Conservation (phyloP, 2,888 invertebrate species). For the Troides aeacus region DNA sequence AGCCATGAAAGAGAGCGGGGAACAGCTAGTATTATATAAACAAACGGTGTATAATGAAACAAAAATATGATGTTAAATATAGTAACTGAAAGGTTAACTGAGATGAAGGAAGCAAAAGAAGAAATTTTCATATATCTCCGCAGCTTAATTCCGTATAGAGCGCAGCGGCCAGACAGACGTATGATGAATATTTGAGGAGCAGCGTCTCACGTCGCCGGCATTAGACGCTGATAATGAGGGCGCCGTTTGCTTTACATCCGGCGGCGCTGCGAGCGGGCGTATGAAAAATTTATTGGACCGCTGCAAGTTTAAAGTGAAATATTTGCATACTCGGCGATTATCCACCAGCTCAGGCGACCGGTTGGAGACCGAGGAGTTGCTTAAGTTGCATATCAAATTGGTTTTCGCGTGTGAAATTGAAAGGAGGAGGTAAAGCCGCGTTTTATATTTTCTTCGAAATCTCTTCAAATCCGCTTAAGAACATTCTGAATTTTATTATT, state of each 20-base stretch:
- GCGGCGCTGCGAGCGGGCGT: slow-evolving; percentile 26
- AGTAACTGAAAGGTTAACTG: no score
- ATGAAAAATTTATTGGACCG: slow-evolving; percentile 26
- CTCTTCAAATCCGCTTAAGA: no score
- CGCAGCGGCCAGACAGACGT: slow-evolving; percentile 17
- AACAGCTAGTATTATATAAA: no score
- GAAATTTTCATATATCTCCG: neutral
- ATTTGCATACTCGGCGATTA: slow-evolving; percentile 7
- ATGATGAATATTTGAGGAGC: slow-evolving; percentile 48
- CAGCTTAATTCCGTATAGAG: slow-evolving; percentile 5
- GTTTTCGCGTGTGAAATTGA: neutral
- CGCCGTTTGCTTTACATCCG: slow-evolving; percentile 63
- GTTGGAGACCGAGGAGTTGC: neutral
- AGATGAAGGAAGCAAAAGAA: no score
- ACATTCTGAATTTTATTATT: no score
- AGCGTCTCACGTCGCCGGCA: slow-evolving; percentile 43
- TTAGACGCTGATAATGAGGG: slow-evolving; percentile 56
- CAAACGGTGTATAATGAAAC: no score
- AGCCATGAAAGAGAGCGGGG: no score
- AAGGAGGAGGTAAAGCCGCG: no score
- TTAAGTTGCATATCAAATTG: slow-evolving; percentile 10
- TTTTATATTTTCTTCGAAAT: no score
- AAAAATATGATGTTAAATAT: no score
- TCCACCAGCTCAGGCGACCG: neutral
- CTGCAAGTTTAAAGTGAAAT: slow-evolving; percentile 21